phyloP scores from a whole-genome alignment of 2,888 invertebrate species.

The Saturnia pavonia region DNA sequence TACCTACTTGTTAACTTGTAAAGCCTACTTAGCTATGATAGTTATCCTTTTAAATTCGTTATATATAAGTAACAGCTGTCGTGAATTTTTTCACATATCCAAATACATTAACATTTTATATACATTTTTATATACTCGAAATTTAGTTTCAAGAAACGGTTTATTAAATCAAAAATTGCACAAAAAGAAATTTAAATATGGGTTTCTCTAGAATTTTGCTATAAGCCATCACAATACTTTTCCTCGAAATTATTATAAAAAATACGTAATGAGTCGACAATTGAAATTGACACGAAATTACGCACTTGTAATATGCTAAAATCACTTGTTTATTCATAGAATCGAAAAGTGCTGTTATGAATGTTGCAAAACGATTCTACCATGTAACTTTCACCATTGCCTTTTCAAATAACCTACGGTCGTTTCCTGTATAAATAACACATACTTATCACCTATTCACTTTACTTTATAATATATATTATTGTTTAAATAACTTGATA shows the following conservation, averaged over 20 bases:
- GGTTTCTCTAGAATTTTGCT: no score
- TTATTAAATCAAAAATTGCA: not conserved
- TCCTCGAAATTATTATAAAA: not conserved
- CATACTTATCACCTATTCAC: not conserved
- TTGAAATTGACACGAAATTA: not conserved
- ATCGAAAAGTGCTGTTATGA: slow-evolving; percentile 16
- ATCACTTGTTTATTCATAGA: slow-evolving; percentile 13
- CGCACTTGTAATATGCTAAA: not conserved
- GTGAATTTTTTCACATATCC: no score
- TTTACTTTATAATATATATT: not conserved
- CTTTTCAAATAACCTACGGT: not conserved
- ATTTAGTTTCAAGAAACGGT: not conserved
- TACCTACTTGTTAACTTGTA: no score
- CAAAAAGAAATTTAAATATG: no score
- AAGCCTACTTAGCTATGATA: no score
- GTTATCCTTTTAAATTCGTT: no score
- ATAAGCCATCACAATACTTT: no score
- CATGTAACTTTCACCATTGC: slow-evolving; percentile 29
- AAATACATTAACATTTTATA: no score
- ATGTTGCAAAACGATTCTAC: slow-evolving; percentile 28
- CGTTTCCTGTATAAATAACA: no score
- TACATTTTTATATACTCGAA: no score
- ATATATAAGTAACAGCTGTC: no score
- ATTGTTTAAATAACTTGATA: not conserved
- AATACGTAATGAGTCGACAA: not conserved